phyloP scores from a whole-genome alignment of 2,113 vertebrate genomes.

The Microcebus ravelobensis region DNA sequence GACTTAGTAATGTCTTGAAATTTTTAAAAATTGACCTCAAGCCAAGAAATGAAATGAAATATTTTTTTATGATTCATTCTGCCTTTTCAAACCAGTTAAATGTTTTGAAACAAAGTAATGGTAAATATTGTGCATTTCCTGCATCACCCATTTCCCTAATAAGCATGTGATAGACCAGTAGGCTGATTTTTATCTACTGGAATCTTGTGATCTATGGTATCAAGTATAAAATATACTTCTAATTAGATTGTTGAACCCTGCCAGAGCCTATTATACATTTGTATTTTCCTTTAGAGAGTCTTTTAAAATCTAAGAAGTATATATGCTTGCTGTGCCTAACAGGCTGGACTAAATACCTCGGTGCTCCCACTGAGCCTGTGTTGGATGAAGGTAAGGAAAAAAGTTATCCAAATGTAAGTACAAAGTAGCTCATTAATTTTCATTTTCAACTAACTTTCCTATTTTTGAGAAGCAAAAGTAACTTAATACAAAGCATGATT shows the following conservation, averaged over 20 bases:
- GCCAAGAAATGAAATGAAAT: constrained; percentile 2
- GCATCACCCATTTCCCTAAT: constrained; percentile 63
- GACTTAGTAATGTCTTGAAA: constrained; percentile 43
- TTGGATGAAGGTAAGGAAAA: constrained; percentile 13
- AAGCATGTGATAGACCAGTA: constrained; percentile 69
- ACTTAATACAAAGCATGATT: background rate
- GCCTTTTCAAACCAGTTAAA: constrained; percentile 69
- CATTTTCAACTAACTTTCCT: constrained; percentile 48
- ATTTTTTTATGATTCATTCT: constrained; percentile 12
- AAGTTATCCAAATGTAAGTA: constrained; percentile 15
- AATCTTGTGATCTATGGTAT: constrained; percentile 67
- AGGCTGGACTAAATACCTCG: constrained; percentile 50
- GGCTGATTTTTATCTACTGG: constrained; percentile 55
- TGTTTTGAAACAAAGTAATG: constrained; percentile 64
- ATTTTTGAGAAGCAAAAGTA: background rate
- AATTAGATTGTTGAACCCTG: constrained; percentile 63
- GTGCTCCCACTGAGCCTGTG: constrained; percentile 45
- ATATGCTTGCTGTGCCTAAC: constrained; percentile 47
- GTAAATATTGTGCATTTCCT: constrained; percentile 62
- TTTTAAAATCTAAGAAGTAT: constrained; percentile 71
- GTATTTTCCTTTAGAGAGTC: constrained; percentile 61
- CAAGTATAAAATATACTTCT: constrained; percentile 68
- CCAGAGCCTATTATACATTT: constrained; percentile 56
- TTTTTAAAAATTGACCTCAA: constrained; percentile 51
- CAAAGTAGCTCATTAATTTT: background rate